Percentiles rank a stretch among this genome's conserved stretches.
These are phyloP conservation scores for Campoletis sonorensis DNA, from an alignment of 1,140 invertebrate species.

Conservation along the genomic window DNA sequence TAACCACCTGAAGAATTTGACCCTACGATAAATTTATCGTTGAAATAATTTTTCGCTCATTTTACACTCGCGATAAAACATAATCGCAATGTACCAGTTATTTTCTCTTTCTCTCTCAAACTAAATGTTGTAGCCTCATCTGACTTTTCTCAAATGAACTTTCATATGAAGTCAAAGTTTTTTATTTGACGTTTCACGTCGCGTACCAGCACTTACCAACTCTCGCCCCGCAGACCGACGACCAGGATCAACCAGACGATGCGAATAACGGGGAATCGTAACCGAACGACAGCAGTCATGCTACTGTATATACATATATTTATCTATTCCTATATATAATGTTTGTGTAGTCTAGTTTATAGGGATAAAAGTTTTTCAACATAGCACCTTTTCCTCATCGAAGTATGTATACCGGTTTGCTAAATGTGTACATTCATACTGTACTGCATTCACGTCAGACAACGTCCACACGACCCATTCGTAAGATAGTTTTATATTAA, in stretches of 20 bases:
- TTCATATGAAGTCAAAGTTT: neutral
- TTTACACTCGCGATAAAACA: neutral
- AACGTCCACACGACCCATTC: neutral
- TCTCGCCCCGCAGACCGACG: slow-evolving; percentile 11
- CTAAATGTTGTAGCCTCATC: neutral
- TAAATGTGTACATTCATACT: neutral
- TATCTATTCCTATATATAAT: neutral
- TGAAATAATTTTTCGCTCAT: neutral
- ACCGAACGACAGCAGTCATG: neutral
- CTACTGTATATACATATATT: neutral
- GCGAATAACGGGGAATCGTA: slow-evolving; percentile 26
- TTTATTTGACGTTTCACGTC: neutral
- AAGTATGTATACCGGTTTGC: neutral
- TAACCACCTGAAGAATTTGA: too few species aligned
- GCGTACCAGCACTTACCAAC: neutral
- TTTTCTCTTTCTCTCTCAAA: neutral
- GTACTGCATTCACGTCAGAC: neutral
- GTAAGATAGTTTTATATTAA: neutral
- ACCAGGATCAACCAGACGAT: slow-evolving; percentile 13
- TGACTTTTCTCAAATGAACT: neutral
- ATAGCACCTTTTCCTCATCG: neutral
- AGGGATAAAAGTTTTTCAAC: neutral
- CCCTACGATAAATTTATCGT: neutral
- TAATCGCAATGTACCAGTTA: neutral
- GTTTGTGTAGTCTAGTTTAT: neutral